A percentile compares a stretch with the other conserved stretches of the same genome.
These are phyloP conservation scores for Tribolium castaneum DNA, from an alignment of 1,140 invertebrate species.

Conservation along the genomic window DNA sequence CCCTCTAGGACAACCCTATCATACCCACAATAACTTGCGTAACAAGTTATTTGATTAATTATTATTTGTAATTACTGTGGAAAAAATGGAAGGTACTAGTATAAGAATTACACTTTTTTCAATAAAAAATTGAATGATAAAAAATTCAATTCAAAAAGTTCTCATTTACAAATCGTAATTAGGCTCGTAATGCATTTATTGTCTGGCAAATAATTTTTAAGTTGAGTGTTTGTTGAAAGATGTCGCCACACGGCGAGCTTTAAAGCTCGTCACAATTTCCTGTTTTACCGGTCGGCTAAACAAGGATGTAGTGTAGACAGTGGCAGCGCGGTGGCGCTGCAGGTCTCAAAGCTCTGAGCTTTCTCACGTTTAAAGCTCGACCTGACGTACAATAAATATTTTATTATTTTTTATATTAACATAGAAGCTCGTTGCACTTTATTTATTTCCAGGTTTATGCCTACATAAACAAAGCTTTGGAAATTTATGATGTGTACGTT, in stretches of 20 bases:
- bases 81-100: neutral
- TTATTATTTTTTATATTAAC: conserved; percentile 20
- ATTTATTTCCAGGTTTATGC: neutral
- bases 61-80: neutral
- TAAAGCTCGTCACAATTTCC: neutral
- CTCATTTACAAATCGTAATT: too few relatives aligned
- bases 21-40: conserved; percentile 48
- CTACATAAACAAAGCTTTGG: neutral
- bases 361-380: neutral
- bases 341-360: neutral
- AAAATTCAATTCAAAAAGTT: too few relatives aligned
- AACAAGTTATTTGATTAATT: conserved; percentile 29
- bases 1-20: conserved; percentile 44
- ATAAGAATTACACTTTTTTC: neutral
- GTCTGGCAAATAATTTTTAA: too few relatives aligned
- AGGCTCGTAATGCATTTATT: too few relatives aligned
- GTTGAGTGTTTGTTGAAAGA: neutral
- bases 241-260: neutral
- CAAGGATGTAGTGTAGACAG: neutral
- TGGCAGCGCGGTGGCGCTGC: neutral
- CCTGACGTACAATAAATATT: conserved; percentile 2
- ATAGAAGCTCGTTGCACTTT: conserved; percentile 1
- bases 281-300: neutral
- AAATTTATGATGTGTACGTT: conserved; percentile 4
- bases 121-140: too few relatives aligned